These are phyloP conservation scores for Phaedon cochleariae DNA, from an alignment of 2,888 invertebrate genomes.

Conservation along the genomic window DNA sequence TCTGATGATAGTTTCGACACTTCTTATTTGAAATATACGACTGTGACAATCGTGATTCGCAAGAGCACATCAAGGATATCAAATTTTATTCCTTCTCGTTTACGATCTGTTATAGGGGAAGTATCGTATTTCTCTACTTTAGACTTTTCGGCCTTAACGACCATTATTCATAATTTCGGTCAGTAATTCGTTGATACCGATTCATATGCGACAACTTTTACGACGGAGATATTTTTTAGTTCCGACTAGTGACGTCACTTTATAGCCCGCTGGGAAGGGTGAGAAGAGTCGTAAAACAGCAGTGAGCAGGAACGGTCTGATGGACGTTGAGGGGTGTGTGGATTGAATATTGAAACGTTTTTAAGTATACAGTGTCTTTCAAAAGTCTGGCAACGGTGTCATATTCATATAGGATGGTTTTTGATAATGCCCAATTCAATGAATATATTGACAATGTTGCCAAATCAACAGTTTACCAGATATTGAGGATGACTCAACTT, in stretches of 20 bases:
- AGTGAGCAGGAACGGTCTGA: not conserved
- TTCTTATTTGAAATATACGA: too few species aligned
- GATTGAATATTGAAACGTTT: not conserved
- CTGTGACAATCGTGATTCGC: too few species aligned
- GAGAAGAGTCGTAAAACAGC: slow-evolving; percentile 50
- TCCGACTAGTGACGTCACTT: slow-evolving; percentile 48
- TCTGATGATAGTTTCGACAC: too few species aligned
- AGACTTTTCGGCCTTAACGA: slow-evolving; percentile 49
- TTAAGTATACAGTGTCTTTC: not conserved
- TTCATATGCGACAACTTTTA: slow-evolving; percentile 59
- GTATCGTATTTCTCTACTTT: slow-evolving; percentile 46
- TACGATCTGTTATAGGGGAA: slow-evolving; percentile 47
- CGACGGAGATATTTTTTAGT: slow-evolving; percentile 35
- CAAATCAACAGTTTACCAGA: too few species aligned
- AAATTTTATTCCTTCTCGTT: slow-evolving; percentile 47
- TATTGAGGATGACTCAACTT: too few species aligned
- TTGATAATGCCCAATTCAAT: too few species aligned
- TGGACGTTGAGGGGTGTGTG: not conserved
- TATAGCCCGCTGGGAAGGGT: slow-evolving; percentile 43
- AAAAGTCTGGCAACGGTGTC: too few species aligned
- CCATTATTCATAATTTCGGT: slow-evolving; percentile 57
- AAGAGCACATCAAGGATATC: not conserved
- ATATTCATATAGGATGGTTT: too few species aligned
- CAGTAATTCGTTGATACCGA: slow-evolving; percentile 53
- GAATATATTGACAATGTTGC: too few species aligned